A percentile compares a stretch with the other conserved stretches of the same genome.
Conservation (phyloP, 2,113 vertebrate species). For the Barbus barbus region DNA sequence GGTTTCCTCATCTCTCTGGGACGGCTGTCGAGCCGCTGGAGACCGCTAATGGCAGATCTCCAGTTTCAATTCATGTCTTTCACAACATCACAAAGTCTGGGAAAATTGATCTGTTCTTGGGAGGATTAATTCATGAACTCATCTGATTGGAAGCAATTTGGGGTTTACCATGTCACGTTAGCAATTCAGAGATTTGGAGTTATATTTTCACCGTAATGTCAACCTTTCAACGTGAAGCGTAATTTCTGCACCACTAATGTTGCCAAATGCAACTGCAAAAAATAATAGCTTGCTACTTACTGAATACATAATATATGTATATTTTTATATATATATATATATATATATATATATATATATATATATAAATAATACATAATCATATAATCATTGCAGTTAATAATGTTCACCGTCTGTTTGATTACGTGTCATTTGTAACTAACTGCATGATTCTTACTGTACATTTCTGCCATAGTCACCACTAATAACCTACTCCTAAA, state of each 20-base stretch:
- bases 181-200: not conserved
- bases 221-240: not conserved
- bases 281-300: too few relatives aligned
- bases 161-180: not conserved
- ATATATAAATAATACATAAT: too few relatives aligned
- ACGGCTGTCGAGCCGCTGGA: not conserved
- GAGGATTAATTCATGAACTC: not conserved
- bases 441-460: too few relatives aligned
- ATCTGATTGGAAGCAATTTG: slow-evolving; percentile 11
- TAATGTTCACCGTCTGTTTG: too few relatives aligned
- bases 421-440: too few relatives aligned
- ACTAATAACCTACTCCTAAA: too few relatives aligned
- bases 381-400: too few relatives aligned
- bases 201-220: not conserved
- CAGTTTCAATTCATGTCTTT: slow-evolving; percentile 24
- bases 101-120: slow-evolving; percentile 13
- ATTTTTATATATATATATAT: too few relatives aligned
- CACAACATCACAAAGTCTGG: slow-evolving; percentile 27
- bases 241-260: not conserved
- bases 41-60: slow-evolving; percentile 14
- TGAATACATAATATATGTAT: too few relatives aligned
- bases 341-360: too few relatives aligned
- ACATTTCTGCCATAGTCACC: too few relatives aligned
- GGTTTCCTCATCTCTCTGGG: slow-evolving; percentile 21
- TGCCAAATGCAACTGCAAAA: not conserved